Base-by-base conservation (phyloP, 2,888 invertebrate species). In the Pollenia amentaria region DNA sequence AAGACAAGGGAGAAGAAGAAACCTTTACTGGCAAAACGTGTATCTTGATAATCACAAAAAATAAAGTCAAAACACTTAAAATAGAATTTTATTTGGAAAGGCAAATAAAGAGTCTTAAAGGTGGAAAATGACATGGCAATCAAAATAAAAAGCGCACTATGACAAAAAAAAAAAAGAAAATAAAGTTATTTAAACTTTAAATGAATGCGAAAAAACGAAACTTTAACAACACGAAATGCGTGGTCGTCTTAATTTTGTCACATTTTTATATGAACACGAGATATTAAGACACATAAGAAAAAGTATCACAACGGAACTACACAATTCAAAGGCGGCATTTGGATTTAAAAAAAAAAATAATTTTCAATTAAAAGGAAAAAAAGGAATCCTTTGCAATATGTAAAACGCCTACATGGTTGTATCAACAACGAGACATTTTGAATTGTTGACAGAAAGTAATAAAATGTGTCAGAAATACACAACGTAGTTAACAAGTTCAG, bases 1-100 rank as follows among this genome's bases (percentile, higher is more conserved):
- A 29, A 44, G 18, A 53, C 3, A 29, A 29, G 29, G 29, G 4
- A 29, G 40, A 21, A 11, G 12, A 29, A 29, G 7, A n/a, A 62
- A 62, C 48, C 44, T 64, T 72, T 16, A 3, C 1, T 44, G 46
- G 40, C 16, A 67, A 83, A 77, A 77, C 83, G 77, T 83, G 83
- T 83, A 83, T 83, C 83, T 77, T 72, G 83, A 83, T 77, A 57
- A 48, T 70, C 72, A 57, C n/a, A 48, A 57, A 44, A 6, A 18
- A 12, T 1, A 46, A 64, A n/a, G 8, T 16, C 2, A 55, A 51
- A 16, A 65, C n/a, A 18, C 16, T 29, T 12, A 70, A 53, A 14
- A 53, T 18, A 40, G 53, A 8, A 55, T 40, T 62, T 40, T n/a
- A 40, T 29, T 40, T 16, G 12, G 14, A 42, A 38, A 48, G 7